phyloP scores from a whole-genome alignment of 2,113 vertebrate species.

The Thryonomys swinderianus region DNA sequence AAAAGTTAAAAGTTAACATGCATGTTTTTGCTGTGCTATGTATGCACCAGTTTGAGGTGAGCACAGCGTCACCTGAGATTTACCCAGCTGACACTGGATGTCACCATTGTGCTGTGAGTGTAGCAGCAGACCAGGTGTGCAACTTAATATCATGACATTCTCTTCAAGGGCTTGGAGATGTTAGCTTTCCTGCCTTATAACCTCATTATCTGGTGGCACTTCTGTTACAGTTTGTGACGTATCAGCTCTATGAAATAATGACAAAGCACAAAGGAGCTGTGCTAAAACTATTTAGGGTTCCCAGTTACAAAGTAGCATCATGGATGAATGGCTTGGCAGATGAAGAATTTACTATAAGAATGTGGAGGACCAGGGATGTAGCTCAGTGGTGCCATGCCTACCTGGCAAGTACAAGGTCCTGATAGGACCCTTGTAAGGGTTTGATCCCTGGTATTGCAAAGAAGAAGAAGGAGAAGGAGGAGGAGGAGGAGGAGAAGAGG shows the following conservation, averaged over 20 bases:
- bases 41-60: neutral
- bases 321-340: neutral
- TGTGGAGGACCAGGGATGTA: neutral
- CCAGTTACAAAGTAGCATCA: neutral
- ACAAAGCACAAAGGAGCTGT: neutral
- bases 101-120: constrained; percentile 78
- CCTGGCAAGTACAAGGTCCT: too few relatives aligned
- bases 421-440: too few relatives aligned
- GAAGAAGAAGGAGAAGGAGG: too few relatives aligned
- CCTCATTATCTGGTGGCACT: neutral
- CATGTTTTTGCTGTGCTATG: rapidly evolving
- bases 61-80: constrained; percentile 54
- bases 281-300: neutral
- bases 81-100: constrained; percentile 82
- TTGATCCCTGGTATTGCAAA: too few relatives aligned
- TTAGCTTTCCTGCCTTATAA: neutral
- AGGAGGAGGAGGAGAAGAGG: too few relatives aligned
- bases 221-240: neutral
- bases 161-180: neutral
- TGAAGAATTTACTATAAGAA: neutral
- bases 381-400: too few relatives aligned
- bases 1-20: rapidly evolving
- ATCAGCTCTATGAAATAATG: neutral
- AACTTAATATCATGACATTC: neutral
- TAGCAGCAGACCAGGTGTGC: neutral